Percentiles rank a stretch among this genome's conserved stretches.
Conservation (phyloP, 2,888 invertebrate genomes). For the Cosmorhoe ocellata region DNA sequence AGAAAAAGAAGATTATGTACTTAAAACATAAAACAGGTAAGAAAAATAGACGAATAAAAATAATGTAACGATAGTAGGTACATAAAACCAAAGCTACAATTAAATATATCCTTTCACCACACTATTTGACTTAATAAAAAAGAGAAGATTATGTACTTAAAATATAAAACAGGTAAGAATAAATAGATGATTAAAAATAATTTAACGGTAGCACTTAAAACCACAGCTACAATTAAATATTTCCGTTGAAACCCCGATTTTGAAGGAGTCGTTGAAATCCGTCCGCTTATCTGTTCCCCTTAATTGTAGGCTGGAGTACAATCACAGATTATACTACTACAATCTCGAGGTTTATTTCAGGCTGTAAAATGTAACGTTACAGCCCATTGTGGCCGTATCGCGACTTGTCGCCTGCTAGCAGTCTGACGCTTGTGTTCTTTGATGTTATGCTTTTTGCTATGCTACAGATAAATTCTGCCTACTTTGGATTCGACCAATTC, state of each 20-base stretch:
- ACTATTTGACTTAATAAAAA: too few relatives aligned
- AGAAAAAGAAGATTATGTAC: too few relatives aligned
- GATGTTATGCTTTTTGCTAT: constrained; percentile 14
- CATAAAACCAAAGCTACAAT: too few relatives aligned
- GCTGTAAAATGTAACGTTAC: constrained; percentile 70
- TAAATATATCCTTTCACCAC: too few relatives aligned
- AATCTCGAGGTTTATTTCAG: constrained; percentile 60
- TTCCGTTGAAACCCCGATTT: constrained; percentile 27
- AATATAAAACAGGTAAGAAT: too few relatives aligned
- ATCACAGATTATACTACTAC: constrained; percentile 33
- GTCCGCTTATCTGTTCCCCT: constrained; percentile 62
- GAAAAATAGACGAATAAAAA: too few relatives aligned
- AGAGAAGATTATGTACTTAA: too few relatives aligned
- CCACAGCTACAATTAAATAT: background rate
- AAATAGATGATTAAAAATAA: too few relatives aligned
- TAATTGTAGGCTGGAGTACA: constrained; percentile 71
- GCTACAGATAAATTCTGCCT: too few relatives aligned
- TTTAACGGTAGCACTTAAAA: constrained; percentile 2
- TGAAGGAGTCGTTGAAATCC: constrained; percentile 53
- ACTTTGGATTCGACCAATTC: too few relatives aligned
- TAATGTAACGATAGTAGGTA: constrained; percentile 6
- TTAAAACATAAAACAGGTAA: too few relatives aligned
- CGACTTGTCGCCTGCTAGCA: constrained; percentile 51
- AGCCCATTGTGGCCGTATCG: constrained; percentile 61
- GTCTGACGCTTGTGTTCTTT: constrained; percentile 38